Percentiles rank a stretch among this genome's conserved stretches.
These are phyloP conservation scores for Macrobrachium nipponense DNA, from an alignment of 1,140 invertebrate genomes.

Conservation along the genomic window DNA sequence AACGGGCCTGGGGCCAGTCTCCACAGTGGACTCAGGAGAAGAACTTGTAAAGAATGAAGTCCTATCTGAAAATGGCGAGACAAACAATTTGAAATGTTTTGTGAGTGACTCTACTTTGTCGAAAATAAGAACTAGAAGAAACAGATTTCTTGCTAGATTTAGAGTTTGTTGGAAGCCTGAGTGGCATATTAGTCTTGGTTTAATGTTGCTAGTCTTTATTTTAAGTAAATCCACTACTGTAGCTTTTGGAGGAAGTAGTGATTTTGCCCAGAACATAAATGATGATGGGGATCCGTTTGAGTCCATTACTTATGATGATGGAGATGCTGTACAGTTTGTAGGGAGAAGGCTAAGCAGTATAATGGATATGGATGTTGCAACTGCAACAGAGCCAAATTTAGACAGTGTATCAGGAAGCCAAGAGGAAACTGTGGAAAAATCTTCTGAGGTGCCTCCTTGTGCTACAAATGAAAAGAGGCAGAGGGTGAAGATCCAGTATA, in stretches of 20 bases:
- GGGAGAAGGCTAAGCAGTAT: slow-evolving; percentile 47
- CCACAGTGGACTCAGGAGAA: too few relatives aligned
- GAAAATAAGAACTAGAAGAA: slow-evolving; percentile 45
- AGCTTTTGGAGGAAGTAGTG: slow-evolving; percentile 9
- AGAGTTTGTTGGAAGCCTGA: slow-evolving; percentile 37
- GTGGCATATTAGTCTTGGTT: slow-evolving; percentile 21
- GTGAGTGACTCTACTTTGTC: slow-evolving; percentile 28
- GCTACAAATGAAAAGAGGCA: neutral
- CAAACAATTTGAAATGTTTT: neutral
- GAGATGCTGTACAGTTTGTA: slow-evolving; percentile 36
- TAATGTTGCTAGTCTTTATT: slow-evolving; percentile 40
- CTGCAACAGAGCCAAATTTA: neutral
- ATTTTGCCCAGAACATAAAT: neutral
- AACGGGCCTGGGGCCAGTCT: too few relatives aligned
- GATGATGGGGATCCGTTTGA: neutral
- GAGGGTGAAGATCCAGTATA: slow-evolving; percentile 66
- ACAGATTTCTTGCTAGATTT: slow-evolving; percentile 11
- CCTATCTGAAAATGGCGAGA: too few relatives aligned
- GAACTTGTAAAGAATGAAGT: too few relatives aligned
- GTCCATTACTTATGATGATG: neutral
- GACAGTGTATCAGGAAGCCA: neutral
- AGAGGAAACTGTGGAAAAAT: neutral
- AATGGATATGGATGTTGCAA: neutral
- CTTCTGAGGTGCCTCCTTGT: slow-evolving; percentile 21
- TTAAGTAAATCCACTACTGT: slow-evolving; percentile 30